These are phyloP conservation scores for Urosaurus nigricauda DNA, from an alignment of 2,797 vertebrate genomes.

Conservation along the genomic window DNA sequence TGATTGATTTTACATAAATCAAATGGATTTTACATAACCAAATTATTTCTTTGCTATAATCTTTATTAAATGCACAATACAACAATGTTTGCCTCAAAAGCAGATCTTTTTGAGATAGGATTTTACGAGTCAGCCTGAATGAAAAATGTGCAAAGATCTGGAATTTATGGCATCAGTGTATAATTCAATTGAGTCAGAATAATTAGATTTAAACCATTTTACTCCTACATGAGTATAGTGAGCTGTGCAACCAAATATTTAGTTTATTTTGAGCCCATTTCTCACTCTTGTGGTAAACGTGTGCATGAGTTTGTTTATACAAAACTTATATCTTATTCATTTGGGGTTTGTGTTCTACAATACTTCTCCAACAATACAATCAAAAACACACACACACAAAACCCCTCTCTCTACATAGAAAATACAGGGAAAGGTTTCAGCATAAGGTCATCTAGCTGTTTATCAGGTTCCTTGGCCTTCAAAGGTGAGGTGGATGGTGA, in stretches of 20 bases:
- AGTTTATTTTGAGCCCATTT: not conserved
- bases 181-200: not conserved
- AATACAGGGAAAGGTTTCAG: not conserved
- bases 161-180: not conserved
- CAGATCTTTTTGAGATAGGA: not conserved
- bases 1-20: conserved; percentile 44
- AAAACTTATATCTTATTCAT: too few relatives aligned
- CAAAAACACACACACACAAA: not conserved
- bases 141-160: not conserved
- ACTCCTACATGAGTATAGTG: not conserved
- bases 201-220: not conserved
- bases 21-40: not conserved
- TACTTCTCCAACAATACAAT: not conserved
- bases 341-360: too few relatives aligned
- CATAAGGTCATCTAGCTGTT: not conserved
- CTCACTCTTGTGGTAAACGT: not conserved
- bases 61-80: conserved; percentile 41
- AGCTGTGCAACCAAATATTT: not conserved
- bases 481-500: not conserved
- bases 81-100: not conserved
- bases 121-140: not conserved
- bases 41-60: conserved; percentile 23
- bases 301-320: not conserved
- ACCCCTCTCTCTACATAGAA: not conserved
- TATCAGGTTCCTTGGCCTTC: not conserved